A percentile compares a stretch with the other conserved stretches of the same genome.
phyloP scores from a whole-genome alignment of 2,797 vertebrate genomes.

The Lithobates sylvaticus region DNA sequence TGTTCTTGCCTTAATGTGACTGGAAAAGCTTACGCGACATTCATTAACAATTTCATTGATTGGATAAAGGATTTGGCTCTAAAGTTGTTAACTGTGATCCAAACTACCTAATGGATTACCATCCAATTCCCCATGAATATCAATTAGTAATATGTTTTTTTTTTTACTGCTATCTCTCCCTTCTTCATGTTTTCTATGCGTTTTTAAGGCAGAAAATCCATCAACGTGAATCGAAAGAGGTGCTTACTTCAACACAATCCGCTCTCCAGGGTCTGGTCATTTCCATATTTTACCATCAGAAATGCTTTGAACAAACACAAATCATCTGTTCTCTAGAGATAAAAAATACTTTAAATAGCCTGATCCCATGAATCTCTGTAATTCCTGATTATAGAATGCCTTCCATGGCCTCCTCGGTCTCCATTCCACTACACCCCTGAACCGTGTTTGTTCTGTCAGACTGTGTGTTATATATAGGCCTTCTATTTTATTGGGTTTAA shows the following conservation, averaged over 20 bases:
- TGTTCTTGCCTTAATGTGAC: too few relatives aligned
- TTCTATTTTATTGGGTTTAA: too few relatives aligned
- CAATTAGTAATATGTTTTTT: slow-evolving; percentile 23
- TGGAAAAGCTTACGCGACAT: background rate
- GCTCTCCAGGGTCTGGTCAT: slow-evolving; percentile 18
- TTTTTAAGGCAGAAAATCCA: slow-evolving; percentile 31
- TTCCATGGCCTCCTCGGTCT: background rate
- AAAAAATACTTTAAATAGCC: slow-evolving; percentile 31
- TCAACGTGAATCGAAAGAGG: background rate
- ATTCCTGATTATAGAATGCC: slow-evolving; percentile 4
- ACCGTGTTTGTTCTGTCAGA: too few relatives aligned
- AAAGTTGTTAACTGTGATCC: background rate
- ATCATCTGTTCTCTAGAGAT: slow-evolving; percentile 32
- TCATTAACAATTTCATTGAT: slow-evolving; percentile 9
- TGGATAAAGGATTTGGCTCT: background rate
- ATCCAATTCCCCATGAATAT: background rate
- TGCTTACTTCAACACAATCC: slow-evolving; percentile 17
- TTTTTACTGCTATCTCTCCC: slow-evolving; percentile 17
- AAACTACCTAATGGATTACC: background rate
- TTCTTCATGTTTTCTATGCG: background rate
- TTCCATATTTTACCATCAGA: slow-evolving; percentile 47
- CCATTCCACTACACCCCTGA: too few relatives aligned
- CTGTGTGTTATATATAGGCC: background rate
- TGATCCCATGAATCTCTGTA: background rate
- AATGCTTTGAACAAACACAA: slow-evolving; percentile 39